These are phyloP conservation scores for Eupsittula cactorum DNA, from an alignment of 2,113 vertebrate species.

Conservation along the genomic window DNA sequence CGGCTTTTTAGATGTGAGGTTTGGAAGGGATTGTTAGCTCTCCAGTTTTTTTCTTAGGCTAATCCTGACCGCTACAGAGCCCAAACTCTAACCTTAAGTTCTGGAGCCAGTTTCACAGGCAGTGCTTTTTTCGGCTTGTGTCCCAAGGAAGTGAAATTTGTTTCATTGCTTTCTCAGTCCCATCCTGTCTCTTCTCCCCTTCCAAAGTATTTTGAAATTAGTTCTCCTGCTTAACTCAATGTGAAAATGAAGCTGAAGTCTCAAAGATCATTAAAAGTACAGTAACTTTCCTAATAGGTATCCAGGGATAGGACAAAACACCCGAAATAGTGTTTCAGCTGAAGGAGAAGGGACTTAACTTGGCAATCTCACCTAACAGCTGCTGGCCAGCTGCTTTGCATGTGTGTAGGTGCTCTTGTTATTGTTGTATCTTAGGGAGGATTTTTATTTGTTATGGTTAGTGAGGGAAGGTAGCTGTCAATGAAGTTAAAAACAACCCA, in stretches of 20 bases:
- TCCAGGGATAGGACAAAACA: not conserved
- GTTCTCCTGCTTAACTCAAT: not conserved
- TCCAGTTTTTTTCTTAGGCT: not conserved
- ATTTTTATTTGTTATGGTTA: not conserved
- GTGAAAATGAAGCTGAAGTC: not conserved
- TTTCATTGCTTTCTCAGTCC: not conserved
- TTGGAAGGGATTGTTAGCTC: not conserved
- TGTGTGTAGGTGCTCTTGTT: not conserved
- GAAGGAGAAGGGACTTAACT: not conserved
- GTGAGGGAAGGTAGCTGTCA: not conserved
- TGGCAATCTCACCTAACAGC: fast-evolving
- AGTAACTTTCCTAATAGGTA: not conserved
- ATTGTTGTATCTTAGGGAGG: not conserved
- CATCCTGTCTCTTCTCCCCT: not conserved
- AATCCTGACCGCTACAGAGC: not conserved
- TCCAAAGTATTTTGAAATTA: not conserved
- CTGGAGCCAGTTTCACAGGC: not conserved
- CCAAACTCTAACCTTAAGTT: not conserved
- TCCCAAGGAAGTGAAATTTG: not conserved
- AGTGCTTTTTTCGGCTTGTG: not conserved
- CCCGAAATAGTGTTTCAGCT: not conserved
- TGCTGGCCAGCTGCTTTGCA: not conserved
- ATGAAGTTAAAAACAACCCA: not conserved
- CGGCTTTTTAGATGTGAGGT: not conserved
- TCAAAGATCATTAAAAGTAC: not conserved